phyloP scores from a whole-genome alignment of 2,888 invertebrate genomes.

The Pharmacophagus antenor region DNA sequence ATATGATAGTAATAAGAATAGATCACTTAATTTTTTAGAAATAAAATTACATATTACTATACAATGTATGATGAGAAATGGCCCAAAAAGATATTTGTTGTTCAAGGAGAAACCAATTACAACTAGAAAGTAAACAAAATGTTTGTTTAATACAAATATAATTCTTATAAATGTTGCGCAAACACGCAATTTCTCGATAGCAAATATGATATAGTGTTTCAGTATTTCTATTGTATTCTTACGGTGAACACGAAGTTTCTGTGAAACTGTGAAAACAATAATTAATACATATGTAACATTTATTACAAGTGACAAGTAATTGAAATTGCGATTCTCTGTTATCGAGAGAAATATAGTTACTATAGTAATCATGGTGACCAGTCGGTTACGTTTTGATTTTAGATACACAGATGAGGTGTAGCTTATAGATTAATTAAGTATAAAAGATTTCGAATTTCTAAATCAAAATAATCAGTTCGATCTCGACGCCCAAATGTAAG shows the following conservation, averaged over 20 bases:
- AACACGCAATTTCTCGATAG: not conserved
- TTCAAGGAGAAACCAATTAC: conserved; percentile 17
- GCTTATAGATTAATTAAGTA: too few relatives aligned
- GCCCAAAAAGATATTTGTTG: conserved; percentile 17
- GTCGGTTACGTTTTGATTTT: too few relatives aligned
- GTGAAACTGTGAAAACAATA: too few relatives aligned
- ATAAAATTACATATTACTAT: not conserved
- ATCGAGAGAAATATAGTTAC: not conserved
- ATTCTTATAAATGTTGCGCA: conserved; percentile 13
- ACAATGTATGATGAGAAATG: not conserved
- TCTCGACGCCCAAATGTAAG: too few relatives aligned
- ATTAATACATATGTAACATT: too few relatives aligned
- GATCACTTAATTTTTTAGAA: too few relatives aligned
- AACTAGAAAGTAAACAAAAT: conserved; percentile 6
- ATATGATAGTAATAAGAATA: too few relatives aligned
- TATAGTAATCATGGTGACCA: too few relatives aligned
- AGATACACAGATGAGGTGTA: too few relatives aligned
- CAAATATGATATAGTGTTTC: conserved; percentile 7
- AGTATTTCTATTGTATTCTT: not conserved
- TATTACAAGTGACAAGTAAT: not conserved
- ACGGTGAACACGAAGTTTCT: not conserved
- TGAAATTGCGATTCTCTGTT: not conserved
- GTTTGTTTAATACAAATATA: conserved; percentile 10
- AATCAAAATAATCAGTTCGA: too few relatives aligned
- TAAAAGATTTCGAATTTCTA: too few relatives aligned